A percentile compares a stretch with the other conserved stretches of the same genome.
phyloP scores from a whole-genome alignment of 2,113 vertebrate species.

The Perca schrenkii region DNA sequence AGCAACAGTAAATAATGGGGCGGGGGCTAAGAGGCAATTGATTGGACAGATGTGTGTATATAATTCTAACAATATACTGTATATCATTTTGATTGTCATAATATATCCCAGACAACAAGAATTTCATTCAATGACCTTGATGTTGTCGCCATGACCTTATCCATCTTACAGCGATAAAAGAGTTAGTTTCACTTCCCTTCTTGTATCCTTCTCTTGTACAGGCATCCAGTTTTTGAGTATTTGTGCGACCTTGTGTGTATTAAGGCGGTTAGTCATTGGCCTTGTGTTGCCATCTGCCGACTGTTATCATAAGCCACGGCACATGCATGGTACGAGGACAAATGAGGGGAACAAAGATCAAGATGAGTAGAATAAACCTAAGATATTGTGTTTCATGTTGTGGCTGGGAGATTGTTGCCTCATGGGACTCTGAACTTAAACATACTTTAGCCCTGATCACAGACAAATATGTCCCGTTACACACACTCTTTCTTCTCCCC shows the following conservation, averaged over 20 bases:
- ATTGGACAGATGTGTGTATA: constrained; percentile 17
- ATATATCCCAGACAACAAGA: background rate
- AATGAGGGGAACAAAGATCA: constrained; percentile 2
- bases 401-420: constrained; percentile 6
- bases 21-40: background rate
- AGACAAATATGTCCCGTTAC: constrained; percentile 2
- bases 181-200: background rate
- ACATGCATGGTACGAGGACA: constrained; percentile 28
- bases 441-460: background rate
- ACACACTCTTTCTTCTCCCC: background rate
- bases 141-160: background rate
- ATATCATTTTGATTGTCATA: background rate
- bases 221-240: background rate
- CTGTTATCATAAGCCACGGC: constrained; percentile 18
- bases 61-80: background rate
- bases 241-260: constrained; percentile 6
- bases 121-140: constrained; percentile 5
- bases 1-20: background rate
- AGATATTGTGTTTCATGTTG: constrained; percentile 35
- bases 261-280: background rate
- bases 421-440: background rate
- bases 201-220: background rate
- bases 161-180: background rate
- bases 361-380: constrained; percentile 7
- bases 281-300: constrained; percentile 44